Percentiles rank a stretch among this genome's conserved stretches.
Conservation (phyloP, 2,113 vertebrate species). For the Scomber japonicus region DNA sequence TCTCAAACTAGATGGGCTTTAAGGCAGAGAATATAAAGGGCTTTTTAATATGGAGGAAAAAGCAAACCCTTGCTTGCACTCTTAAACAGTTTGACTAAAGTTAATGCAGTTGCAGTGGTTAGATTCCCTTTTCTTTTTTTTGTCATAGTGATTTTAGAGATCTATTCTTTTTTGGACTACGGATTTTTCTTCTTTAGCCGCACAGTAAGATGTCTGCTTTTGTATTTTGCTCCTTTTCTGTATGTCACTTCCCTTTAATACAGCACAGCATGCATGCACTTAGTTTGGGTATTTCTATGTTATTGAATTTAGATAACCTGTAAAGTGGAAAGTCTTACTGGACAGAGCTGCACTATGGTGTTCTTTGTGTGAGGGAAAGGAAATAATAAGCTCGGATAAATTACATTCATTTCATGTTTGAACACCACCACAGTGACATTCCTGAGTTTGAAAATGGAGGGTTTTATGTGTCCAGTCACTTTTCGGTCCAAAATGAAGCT, state of each 20-base stretch:
- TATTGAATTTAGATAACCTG: constrained; percentile 80
- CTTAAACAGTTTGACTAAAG: constrained; percentile 12
- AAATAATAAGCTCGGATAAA: constrained; percentile 57
- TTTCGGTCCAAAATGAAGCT: constrained; percentile 53
- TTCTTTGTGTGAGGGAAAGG: constrained; percentile 46
- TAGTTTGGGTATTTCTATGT: constrained; percentile 72
- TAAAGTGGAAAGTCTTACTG: constrained; percentile 55
- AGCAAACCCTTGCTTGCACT: not conserved
- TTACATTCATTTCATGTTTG: constrained; percentile 50
- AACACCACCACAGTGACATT: constrained; percentile 36
- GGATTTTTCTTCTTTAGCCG: constrained; percentile 11
- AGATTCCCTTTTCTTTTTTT: constrained; percentile 14
- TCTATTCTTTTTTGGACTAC: constrained; percentile 7
- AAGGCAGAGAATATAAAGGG: constrained; percentile 15
- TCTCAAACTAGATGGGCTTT: constrained; percentile 37
- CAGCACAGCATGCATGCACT: constrained; percentile 69
- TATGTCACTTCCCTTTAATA: constrained; percentile 64
- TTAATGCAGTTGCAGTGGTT: constrained; percentile 37
- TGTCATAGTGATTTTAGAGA: constrained; percentile 19
- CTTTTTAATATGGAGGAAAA: constrained; percentile 26
- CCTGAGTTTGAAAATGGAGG: constrained; percentile 10
- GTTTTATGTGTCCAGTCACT: constrained; percentile 17
- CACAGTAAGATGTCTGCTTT: constrained; percentile 42
- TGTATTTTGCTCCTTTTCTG: constrained; percentile 22
- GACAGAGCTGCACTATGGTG: constrained; percentile 51